Percentiles rank a stretch among this genome's conserved stretches.
Conservation (phyloP, 2,888 invertebrate species). For the Tipula helvola region DNA sequence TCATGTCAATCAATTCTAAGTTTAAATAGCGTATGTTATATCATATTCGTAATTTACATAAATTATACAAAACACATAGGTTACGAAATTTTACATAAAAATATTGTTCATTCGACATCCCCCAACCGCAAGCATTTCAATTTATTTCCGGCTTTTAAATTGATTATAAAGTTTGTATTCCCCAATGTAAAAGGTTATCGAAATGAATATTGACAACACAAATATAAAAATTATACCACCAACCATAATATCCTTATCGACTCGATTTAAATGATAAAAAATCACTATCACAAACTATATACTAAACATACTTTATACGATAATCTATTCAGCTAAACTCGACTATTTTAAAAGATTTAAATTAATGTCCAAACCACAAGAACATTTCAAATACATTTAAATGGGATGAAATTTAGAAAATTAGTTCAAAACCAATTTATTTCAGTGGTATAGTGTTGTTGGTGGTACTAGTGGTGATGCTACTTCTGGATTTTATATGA, state of each 20-base stretch:
- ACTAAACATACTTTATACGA: neutral
- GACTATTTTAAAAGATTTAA: neutral
- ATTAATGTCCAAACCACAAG: neutral
- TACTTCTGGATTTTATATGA: neutral
- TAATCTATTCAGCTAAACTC: neutral
- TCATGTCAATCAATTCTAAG: no score
- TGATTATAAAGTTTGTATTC: neutral
- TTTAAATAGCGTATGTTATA: no score
- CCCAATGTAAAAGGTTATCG: neutral
- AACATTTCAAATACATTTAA: neutral
- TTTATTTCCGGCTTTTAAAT: neutral
- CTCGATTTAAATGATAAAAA: neutral
- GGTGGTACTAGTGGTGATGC: neutral
- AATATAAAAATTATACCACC: neutral
- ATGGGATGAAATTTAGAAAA: neutral
- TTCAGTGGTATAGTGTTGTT: neutral
- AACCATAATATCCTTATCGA: neutral
- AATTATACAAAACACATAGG: no score
- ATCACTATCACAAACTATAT: neutral
- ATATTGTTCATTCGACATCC: no score
- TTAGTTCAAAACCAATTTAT: neutral
- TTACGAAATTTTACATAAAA: no score
- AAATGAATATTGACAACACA: neutral
- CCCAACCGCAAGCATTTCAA: neutral
- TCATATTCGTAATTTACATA: no score